Percentiles rank a stretch among this genome's conserved stretches.
phyloP scores from a whole-genome alignment of 1,140 invertebrate species.

The Tachypleus tridentatus region DNA sequence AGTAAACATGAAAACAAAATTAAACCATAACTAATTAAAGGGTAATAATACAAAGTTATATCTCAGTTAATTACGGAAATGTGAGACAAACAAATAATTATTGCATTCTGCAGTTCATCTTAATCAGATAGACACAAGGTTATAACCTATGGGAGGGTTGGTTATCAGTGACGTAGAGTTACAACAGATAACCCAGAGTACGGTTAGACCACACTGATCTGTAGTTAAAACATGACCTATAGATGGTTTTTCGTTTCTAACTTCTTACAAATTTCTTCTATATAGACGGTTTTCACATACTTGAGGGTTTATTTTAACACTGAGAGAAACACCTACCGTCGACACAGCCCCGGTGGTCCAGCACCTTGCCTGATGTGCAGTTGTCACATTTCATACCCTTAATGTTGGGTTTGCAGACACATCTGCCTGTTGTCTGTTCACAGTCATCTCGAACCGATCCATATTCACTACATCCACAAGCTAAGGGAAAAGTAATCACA shows the following conservation, averaged over 20 bases:
- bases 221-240: not conserved
- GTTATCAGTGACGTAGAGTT: not conserved
- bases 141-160: no score
- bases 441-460: constrained; percentile 67
- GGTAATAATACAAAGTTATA: not conserved
- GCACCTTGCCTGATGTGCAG: constrained; percentile 58
- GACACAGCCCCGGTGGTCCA: constrained; percentile 62
- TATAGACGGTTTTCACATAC: not conserved
- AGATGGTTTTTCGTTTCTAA: not conserved
- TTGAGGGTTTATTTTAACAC: not conserved
- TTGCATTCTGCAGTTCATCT: no score
- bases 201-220: not conserved
- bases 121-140: no score
- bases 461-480: constrained; percentile 61
- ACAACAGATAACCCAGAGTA: not conserved
- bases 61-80: not conserved
- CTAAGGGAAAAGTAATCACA: constrained; percentile 33
- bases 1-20: not conserved
- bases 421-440: constrained; percentile 68
- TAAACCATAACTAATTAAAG: not conserved
- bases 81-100: no score
- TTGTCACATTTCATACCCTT: constrained; percentile 67
- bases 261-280: not conserved
- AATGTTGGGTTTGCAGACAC: constrained; percentile 60
- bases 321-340: constrained; percentile 42